These are phyloP conservation scores for Argyra leucocephala DNA, from an alignment of 2,888 invertebrate genomes.

Conservation along the genomic window DNA sequence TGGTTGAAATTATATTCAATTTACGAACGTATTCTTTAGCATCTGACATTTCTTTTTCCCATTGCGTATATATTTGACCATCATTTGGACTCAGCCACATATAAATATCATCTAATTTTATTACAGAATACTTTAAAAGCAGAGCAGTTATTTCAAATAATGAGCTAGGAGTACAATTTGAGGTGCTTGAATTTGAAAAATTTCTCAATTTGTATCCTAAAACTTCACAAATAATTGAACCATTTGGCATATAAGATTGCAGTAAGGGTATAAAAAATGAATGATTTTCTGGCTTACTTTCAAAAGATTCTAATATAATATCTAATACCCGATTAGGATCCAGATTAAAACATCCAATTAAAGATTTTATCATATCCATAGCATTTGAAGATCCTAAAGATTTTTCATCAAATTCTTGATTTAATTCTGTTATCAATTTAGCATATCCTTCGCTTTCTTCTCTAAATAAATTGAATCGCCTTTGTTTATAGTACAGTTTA, in stretches of 20 bases:
- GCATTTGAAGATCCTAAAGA: conserved; percentile 55
- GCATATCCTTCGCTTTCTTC: conserved; percentile 99
- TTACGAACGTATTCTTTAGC: conserved; percentile 83
- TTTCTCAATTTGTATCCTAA: conserved; percentile 85
- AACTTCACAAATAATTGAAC: conserved; percentile 82
- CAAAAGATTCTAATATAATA: conserved; percentile 92
- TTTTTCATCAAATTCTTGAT: conserved; percentile 56
- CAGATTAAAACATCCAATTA: conserved; percentile 96
- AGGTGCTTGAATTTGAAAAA: conserved; percentile 48
- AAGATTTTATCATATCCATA: conserved; percentile 81
- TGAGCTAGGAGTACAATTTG: conserved; percentile 61
- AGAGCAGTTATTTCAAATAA: conserved; percentile 84
- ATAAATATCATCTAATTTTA: conserved; percentile 79
- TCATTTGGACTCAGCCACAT: conserved; percentile 87
- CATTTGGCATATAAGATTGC: conserved; percentile 79
- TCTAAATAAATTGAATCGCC: conserved; percentile 95
- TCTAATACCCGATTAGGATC: conserved; percentile 97
- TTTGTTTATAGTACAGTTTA: conserved; percentile 95
- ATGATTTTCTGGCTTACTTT: conserved; percentile 69
- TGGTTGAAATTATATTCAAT: conserved; percentile 70
- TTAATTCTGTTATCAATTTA: conserved; percentile 87
- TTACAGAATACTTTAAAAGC: conserved; percentile 77
- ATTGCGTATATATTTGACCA: conserved; percentile 64
- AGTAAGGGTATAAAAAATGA: conserved; percentile 78
- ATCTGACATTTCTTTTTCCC: conserved; percentile 71